These are phyloP conservation scores for Oxyscelio sp. DNA, from an alignment of 2,888 invertebrate genomes.

Conservation along the genomic window DNA sequence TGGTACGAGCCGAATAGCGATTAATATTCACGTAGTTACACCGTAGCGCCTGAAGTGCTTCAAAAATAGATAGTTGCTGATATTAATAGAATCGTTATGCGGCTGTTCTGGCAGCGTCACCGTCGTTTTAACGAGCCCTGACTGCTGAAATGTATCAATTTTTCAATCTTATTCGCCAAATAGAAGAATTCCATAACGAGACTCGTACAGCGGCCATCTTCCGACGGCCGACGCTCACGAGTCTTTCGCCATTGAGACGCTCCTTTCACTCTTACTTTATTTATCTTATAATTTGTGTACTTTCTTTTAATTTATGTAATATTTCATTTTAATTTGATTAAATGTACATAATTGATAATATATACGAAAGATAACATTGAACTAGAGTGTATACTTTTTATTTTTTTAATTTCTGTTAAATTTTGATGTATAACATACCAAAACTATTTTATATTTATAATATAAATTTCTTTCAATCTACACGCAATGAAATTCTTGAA, in stretches of 20 bases:
- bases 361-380: too few species aligned
- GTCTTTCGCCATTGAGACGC: conserved; percentile 77
- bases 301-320: too few species aligned
- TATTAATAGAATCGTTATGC: conserved; percentile 84
- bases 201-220: conserved; percentile 81
- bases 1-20: conserved; percentile 78
- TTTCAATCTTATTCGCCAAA: conserved; percentile 82
- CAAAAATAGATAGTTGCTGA: conserved; percentile 79
- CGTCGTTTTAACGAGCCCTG: conserved; percentile 86
- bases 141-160: conserved; percentile 86
- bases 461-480: too few species aligned
- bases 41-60: conserved; percentile 76
- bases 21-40: conserved; percentile 86
- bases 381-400: too few species aligned
- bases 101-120: conserved; percentile 80
- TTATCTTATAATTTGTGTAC: too few species aligned
- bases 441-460: too few species aligned
- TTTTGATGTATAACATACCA: too few species aligned
- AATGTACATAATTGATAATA: too few species aligned
- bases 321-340: too few species aligned
- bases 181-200: conserved; percentile 79
- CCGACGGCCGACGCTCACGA: conserved; percentile 86
- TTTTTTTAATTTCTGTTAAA: too few species aligned
- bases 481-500: too few species aligned
- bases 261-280: conserved; percentile 34